These are phyloP conservation scores for Cossypha polioptera DNA, from an alignment of 2,797 vertebrate genomes.

Conservation along the genomic window DNA sequence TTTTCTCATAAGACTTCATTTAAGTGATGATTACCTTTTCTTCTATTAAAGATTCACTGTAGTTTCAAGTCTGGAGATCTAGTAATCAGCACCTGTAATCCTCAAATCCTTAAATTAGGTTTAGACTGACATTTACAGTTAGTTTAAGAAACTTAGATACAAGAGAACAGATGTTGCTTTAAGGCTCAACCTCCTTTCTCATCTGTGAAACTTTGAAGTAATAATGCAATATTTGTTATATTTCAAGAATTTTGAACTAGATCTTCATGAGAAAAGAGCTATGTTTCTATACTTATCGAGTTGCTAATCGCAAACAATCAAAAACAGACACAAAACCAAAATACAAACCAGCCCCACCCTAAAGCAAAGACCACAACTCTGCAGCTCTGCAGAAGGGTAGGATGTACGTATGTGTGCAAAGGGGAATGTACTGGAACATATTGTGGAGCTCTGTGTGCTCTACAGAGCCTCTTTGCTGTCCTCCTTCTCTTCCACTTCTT, in stretches of 20 bases:
- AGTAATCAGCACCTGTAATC: neutral
- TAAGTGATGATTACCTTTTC: neutral
- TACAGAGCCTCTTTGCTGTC: neutral
- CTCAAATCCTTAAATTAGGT: neutral
- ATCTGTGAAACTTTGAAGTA: neutral
- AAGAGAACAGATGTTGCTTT: neutral
- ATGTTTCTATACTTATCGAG: neutral
- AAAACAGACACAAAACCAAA: neutral
- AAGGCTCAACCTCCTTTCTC: neutral
- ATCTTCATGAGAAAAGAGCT: neutral
- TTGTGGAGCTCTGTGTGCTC: neutral
- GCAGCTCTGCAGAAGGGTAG: neutral
- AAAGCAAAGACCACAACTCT: neutral
- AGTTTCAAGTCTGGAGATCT: neutral
- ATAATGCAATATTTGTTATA: neutral
- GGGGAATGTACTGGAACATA: accelerated
- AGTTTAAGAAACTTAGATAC: neutral
- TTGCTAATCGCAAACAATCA: neutral
- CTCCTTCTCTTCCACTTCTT: neutral
- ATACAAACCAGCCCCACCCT: neutral
- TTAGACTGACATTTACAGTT: neutral
- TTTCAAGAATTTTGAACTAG: neutral
- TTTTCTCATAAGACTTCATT: neutral
- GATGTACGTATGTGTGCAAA: neutral
- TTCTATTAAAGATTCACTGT: neutral